A percentile compares a stretch with the other conserved stretches of the same genome.
Conservation (phyloP, 2,797 vertebrate species). For the Aldrovandia affinis region DNA sequence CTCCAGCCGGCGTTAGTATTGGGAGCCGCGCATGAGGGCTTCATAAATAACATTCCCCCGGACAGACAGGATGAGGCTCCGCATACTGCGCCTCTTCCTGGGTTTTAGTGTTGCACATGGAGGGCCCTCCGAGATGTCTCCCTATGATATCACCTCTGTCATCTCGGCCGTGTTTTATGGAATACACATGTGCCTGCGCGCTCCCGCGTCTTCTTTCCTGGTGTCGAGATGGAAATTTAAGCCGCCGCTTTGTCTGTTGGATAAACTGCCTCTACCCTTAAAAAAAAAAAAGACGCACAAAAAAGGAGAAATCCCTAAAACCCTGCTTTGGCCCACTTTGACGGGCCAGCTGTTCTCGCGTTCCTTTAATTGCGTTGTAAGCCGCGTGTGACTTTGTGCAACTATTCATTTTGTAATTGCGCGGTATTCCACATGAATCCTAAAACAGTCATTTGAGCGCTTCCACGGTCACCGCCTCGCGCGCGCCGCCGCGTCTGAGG, state of each 20-base stretch:
- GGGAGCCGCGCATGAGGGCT: slow-evolving; percentile 4
- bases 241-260: not conserved
- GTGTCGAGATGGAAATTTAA: not conserved
- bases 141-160: slow-evolving; percentile 21
- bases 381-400: not conserved
- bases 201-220: slow-evolving; percentile 6
- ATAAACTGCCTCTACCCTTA: not conserved
- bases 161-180: slow-evolving; percentile 13
- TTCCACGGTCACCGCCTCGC: slow-evolving; percentile 3
- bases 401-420: slow-evolving; percentile 18
- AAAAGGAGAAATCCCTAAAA: not conserved
- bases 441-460: slow-evolving; percentile 17
- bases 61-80: slow-evolving; percentile 35
- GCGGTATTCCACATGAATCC: not conserved
- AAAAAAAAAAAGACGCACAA: not conserved
- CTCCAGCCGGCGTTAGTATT: slow-evolving; percentile 19
- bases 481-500: not conserved
- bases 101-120: slow-evolving; percentile 16
- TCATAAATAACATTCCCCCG: slow-evolving; percentile 31
- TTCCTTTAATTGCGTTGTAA: not conserved
- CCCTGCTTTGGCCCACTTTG: not conserved
- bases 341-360: not conserved
- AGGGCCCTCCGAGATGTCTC: slow-evolving; percentile 19
- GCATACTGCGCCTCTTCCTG: slow-evolving; percentile 30
- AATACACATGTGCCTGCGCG: not conserved